Evolutionary conservation across 1,140 invertebrate species (phyloP), one percentile per base, ranked within the genome.

Genomic region (Cotesia vestalis): DNA sequence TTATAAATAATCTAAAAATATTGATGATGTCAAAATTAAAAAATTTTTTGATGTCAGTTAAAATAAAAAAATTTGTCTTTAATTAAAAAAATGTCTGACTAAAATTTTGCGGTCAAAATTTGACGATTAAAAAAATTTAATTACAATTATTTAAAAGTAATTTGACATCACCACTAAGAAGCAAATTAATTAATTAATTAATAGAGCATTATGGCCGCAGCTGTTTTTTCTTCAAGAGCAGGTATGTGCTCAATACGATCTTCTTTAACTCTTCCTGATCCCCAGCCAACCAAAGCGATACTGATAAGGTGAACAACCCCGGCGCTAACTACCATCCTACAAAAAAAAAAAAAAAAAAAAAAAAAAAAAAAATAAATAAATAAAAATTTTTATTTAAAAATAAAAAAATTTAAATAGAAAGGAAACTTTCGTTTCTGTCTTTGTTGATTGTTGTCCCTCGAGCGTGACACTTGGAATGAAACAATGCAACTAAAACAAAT

Each of bases 121-220:
- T 27, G 27, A 27, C 27, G 1, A 3, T 27, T 27, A 27, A 27
- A 27, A 27, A 1, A 27, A 27, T 27, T 2, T 2, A 27, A 27
- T 27, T 2, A 27, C 27, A 27, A 27, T 27, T 2, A 27, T 1
- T 27, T 27, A 1, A 27, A 27, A 27, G 1, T 27, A 27, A 27
- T 27, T 27, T 27, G 27, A 27, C 27, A 27, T 27, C 27, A 27
- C 2, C 27, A 27, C 27, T 27, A 27, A 27, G 1, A 59, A 9
- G 20, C 14, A 60, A 6, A 76, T 88, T 17, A 17, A 17, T 17
- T 17, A 17, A 17, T 17, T 17, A 17, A 17, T 17, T 86, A 95
- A 80, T 94, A 95, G 62, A 95, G 85, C 93, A 95, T 94, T 81
- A 95, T 94, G 76, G 93, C 93, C 78, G 92, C 93, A 76, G 94